These are phyloP conservation scores for Anagrus nilaparvatae DNA, from an alignment of 1,140 invertebrate genomes.

Conservation along the genomic window DNA sequence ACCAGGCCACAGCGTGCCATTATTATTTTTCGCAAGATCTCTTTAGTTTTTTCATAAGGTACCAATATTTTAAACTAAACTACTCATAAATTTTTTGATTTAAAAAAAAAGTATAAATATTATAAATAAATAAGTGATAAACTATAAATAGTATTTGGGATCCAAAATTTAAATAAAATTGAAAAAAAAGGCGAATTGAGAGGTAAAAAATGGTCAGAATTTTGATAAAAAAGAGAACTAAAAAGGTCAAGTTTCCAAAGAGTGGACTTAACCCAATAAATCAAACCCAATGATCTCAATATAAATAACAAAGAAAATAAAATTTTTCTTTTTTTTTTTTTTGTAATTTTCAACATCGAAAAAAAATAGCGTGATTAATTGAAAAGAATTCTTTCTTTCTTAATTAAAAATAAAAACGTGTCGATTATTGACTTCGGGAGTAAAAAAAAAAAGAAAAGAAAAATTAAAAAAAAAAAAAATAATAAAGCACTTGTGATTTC, in stretches of 20 bases:
- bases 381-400: constrained; percentile 9
- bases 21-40: constrained; percentile 8
- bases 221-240: constrained; percentile 38
- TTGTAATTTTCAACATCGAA: not conserved
- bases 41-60: no score
- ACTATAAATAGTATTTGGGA: no score
- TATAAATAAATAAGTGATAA: no score
- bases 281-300: constrained; percentile 45
- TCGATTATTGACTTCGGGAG: constrained; percentile 1
- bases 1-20: constrained; percentile 8
- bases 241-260: no score
- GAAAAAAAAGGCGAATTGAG: constrained; percentile 17
- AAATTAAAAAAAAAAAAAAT: not conserved
- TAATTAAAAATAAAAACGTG: no score
- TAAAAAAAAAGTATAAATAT: no score
- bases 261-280: constrained; percentile 43
- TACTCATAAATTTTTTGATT: no score
- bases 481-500: no score
- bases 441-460: constrained; percentile 1
- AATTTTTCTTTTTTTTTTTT: constrained; percentile 17
- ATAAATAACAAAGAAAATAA: constrained; percentile 41
- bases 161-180: constrained; percentile 3
- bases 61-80: no score
- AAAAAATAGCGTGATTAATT: not conserved
- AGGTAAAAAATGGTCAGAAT: constrained; percentile 21